Percentiles rank a stretch among this genome's conserved stretches.
These are phyloP conservation scores for Aldabrachelys gigantea DNA, from an alignment of 2,113 vertebrate genomes.

Conservation along the genomic window DNA sequence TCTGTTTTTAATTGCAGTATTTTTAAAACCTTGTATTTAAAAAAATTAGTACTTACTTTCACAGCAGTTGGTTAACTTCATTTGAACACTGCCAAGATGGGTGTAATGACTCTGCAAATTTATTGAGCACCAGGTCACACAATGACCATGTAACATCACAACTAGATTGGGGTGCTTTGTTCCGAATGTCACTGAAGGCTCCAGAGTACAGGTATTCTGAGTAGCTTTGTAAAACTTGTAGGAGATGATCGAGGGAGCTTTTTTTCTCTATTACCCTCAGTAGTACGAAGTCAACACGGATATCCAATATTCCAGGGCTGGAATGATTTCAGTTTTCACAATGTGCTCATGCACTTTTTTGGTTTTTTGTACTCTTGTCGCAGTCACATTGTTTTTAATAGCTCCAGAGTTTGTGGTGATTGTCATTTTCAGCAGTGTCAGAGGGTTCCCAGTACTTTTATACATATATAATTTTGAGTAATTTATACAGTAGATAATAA, in stretches of 20 bases:
- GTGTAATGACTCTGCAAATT: background rate
- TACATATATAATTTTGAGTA: constrained; percentile 65
- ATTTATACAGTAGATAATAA: constrained; percentile 75
- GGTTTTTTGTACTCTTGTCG: background rate
- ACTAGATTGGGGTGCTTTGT: background rate
- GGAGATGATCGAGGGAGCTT: constrained; percentile 12
- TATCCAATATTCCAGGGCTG: constrained; percentile 19
- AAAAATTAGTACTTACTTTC: constrained; percentile 31
- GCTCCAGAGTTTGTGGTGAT: constrained; percentile 60
- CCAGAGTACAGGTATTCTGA: background rate
- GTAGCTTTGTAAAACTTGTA: background rate
- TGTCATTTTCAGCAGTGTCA: constrained; percentile 53
- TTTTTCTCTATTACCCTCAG: background rate
- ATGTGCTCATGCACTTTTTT: background rate
- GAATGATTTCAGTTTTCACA: constrained; percentile 38
- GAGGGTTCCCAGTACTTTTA: constrained; percentile 62
- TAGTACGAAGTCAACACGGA: background rate
- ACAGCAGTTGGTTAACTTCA: constrained; percentile 45
- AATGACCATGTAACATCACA: background rate
- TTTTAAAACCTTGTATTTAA: constrained; percentile 52
- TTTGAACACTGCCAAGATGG: constrained; percentile 15
- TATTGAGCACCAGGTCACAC: background rate
- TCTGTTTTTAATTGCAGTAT: constrained; percentile 61
- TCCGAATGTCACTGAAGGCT: background rate
- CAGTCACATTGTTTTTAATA: background rate